A percentile compares a stretch with the other conserved stretches of the same genome.
Evolutionary conservation across 2,113 vertebrate species (phyloP).

Genomic region (Saccopteryx leptura): DNA sequence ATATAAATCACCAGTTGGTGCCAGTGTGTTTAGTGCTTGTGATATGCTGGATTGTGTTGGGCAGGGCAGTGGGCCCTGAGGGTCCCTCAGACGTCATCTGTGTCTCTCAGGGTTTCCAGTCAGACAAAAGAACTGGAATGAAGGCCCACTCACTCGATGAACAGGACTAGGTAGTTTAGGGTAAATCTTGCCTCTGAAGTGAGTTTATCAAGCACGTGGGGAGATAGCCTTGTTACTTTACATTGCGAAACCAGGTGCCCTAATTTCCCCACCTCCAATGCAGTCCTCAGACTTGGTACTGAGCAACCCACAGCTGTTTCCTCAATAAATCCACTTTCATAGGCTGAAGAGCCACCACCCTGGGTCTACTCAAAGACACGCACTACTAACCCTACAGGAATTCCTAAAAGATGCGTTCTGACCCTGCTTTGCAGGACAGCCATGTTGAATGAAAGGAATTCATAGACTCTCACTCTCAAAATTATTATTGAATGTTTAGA

Average conservation of each 20-base stretch:
- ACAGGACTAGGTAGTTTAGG: neutral
- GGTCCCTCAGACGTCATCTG: neutral
- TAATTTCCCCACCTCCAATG: neutral
- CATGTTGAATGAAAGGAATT: neutral
- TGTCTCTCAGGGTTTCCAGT: neutral
- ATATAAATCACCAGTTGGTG: neutral
- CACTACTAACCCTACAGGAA: neutral
- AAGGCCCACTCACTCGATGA: neutral
- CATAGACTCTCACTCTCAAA: neutral
- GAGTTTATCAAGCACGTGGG: neutral
- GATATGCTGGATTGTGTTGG: neutral
- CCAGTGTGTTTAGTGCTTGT: too few species aligned
- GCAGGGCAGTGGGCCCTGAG: too few species aligned
- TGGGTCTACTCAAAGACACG: too few species aligned
- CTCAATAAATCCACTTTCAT: neutral
- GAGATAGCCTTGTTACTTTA: neutral
- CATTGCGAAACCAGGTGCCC: neutral
- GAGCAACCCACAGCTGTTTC: neutral
- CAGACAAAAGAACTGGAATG: neutral
- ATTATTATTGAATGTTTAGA: neutral
- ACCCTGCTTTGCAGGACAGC: neutral
- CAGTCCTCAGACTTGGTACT: neutral
- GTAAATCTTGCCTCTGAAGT: neutral
- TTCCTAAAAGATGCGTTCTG: neutral
- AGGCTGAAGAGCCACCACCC: neutral